Conservation (phyloP, 2,113 vertebrate genomes). For the Ivindomyrus marchei region DNA sequence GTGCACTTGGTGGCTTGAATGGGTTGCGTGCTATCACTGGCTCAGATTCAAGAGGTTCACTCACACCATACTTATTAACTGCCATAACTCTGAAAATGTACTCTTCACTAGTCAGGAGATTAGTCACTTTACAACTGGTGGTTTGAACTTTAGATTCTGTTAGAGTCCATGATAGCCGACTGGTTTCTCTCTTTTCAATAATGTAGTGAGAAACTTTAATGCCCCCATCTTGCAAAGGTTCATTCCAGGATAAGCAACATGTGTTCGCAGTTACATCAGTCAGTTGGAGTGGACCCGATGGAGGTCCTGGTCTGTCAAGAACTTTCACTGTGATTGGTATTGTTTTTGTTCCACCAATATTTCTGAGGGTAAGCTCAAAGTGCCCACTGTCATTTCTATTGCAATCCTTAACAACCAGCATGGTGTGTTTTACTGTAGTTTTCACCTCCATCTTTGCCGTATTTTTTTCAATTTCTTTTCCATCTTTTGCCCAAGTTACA, state of each 20-base stretch:
- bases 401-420: constrained; percentile 84
- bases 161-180: constrained; percentile 89
- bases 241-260: constrained; percentile 81
- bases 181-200: constrained; percentile 94
- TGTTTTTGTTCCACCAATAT: constrained; percentile 84
- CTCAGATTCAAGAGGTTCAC: constrained; percentile 84
- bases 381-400: constrained; percentile 83
- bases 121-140: constrained; percentile 80
- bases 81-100: constrained; percentile 94
- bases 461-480: constrained; percentile 78
- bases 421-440: constrained; percentile 73
- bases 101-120: constrained; percentile 82
- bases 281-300: constrained; percentile 78
- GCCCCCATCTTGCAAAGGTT: constrained; percentile 84
- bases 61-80: constrained; percentile 89
- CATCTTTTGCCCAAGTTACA: constrained; percentile 83
- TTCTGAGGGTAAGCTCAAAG: constrained; percentile 82
- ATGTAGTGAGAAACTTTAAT: constrained; percentile 83
- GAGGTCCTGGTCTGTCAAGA: constrained; percentile 87
- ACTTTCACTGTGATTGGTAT: constrained; percentile 94
- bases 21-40: constrained; percentile 82
- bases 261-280: constrained; percentile 83
- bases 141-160: constrained; percentile 73
- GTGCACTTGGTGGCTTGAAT: constrained; percentile 82
- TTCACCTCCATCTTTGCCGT: constrained; percentile 82